Evolutionary conservation across 2,797 vertebrate species (phyloP).

Genomic region (Leptoclinus maculatus): DNA sequence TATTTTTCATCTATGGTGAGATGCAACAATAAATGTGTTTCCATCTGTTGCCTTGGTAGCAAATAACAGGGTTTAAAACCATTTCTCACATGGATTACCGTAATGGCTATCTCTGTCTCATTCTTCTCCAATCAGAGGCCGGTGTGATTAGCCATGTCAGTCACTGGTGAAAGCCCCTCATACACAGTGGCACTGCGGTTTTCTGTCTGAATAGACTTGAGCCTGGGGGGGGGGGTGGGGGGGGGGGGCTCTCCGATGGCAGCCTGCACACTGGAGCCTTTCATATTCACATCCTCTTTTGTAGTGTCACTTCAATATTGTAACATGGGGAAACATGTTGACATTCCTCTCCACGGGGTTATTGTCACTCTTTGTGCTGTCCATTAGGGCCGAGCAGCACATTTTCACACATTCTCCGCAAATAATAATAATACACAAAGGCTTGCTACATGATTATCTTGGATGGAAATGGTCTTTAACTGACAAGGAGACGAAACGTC

Average conservation of each 20-base stretch:
- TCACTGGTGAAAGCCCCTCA: constrained; percentile 64
- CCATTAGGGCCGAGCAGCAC: constrained; percentile 53
- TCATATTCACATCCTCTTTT: constrained; percentile 63
- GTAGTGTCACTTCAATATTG: constrained; percentile 61
- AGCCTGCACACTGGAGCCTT: constrained; percentile 51
- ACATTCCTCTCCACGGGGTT: constrained; percentile 62
- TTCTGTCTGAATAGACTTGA: constrained; percentile 59
- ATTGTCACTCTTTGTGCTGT: constrained; percentile 61
- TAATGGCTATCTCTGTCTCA: constrained; percentile 74
- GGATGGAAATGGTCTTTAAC: constrained; percentile 50
- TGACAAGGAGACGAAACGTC: constrained; percentile 59
- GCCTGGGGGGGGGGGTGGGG: not conserved
- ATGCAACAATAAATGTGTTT: constrained; percentile 67
- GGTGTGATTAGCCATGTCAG: constrained; percentile 77
- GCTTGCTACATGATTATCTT: constrained; percentile 27
- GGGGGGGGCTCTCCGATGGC: constrained; percentile 45
- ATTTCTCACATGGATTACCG: constrained; percentile 78
- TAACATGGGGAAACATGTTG: constrained; percentile 59
- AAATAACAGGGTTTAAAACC: constrained; percentile 82
- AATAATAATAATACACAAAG: constrained; percentile 53
- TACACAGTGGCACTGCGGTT: constrained; percentile 32
- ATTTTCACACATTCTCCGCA: constrained; percentile 33
- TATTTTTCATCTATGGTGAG: constrained; percentile 42
- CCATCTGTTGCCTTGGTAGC: constrained; percentile 84
- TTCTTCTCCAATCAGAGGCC: constrained; percentile 79